phyloP scores from a whole-genome alignment of 2,888 invertebrate species.

The Schrankia costaestrigalis region DNA sequence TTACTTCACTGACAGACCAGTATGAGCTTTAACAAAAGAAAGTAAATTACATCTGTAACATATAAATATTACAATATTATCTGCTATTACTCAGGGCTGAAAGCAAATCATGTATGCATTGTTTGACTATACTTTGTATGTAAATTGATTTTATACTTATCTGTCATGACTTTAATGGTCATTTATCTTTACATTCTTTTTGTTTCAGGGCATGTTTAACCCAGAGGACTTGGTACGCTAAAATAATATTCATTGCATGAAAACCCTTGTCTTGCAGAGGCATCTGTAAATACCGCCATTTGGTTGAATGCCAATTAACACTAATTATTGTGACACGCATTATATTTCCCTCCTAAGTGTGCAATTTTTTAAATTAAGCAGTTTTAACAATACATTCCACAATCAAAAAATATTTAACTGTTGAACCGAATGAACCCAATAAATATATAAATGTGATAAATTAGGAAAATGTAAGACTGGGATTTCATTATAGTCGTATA shows the following conservation, averaged over 20 bases:
- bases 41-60: too few relatives aligned
- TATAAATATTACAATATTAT: too few relatives aligned
- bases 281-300: slow-evolving; percentile 64
- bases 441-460: slow-evolving; percentile 24
- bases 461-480: slow-evolving; percentile 28
- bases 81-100: too few relatives aligned
- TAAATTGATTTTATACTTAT: too few relatives aligned
- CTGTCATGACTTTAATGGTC: too few relatives aligned
- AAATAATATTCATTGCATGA: slow-evolving; percentile 64
- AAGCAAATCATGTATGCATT: too few relatives aligned
- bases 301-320: slow-evolving; percentile 37
- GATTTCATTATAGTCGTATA: slow-evolving; percentile 15
- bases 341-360: slow-evolving; percentile 45
- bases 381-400: slow-evolving; percentile 52
- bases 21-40: too few relatives aligned
- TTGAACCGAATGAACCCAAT: slow-evolving; percentile 19
- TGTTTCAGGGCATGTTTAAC: slow-evolving; percentile 92
- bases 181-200: slow-evolving; percentile 18
- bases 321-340: slow-evolving; percentile 20
- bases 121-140: too few relatives aligned
- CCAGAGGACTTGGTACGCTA: slow-evolving; percentile 88
- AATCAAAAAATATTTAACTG: slow-evolving; percentile 23
- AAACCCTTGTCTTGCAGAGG: slow-evolving; percentile 51
- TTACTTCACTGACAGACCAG: too few relatives aligned
- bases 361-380: slow-evolving; percentile 44